Evolutionary conservation across 2,888 invertebrate genomes (phyloP).

Genomic region (Nemotelus pantherinus): DNA sequence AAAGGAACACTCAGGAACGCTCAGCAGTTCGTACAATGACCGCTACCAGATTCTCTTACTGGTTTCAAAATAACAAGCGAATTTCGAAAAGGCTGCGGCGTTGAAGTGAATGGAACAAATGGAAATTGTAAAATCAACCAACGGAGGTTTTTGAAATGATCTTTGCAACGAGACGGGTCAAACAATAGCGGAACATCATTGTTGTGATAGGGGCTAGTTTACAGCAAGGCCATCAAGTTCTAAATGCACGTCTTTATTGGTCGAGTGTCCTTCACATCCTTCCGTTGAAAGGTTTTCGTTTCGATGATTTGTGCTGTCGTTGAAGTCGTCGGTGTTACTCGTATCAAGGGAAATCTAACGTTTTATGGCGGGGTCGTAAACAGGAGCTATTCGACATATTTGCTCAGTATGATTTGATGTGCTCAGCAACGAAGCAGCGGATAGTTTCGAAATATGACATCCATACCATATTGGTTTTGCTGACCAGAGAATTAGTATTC

Average conservation of each 20-base stretch:
- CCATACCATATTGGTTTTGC: not conserved
- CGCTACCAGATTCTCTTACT: conserved; percentile 29
- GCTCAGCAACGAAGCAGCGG: not conserved
- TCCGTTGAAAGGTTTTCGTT: not conserved
- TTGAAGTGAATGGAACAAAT: conserved; percentile 1
- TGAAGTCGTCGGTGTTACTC: not conserved
- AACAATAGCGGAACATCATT: conserved; percentile 29
- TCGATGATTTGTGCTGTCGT: conserved; percentile 11
- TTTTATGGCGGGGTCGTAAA: conserved; percentile 32
- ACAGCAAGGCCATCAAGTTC: conserved; percentile 17
- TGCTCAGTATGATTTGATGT: conserved; percentile 31
- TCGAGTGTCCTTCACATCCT: conserved; percentile 14
- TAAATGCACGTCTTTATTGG: conserved; percentile 33
- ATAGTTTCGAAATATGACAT: not conserved
- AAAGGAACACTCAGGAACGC: not conserved
- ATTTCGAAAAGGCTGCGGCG: conserved; percentile 17
- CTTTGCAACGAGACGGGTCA: conserved; percentile 10
- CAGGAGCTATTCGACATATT: conserved; percentile 40
- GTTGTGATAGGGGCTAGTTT: conserved; percentile 23
- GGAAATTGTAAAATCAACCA: conserved; percentile 17
- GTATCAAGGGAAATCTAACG: conserved; percentile 17
- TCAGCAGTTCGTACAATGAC: not conserved
- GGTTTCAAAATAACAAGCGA: not conserved
- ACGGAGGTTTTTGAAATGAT: conserved; percentile 6
- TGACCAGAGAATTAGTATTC: not conserved